phyloP scores from a whole-genome alignment of 2,888 invertebrate genomes.

The Pachycephus smyrnensis region DNA sequence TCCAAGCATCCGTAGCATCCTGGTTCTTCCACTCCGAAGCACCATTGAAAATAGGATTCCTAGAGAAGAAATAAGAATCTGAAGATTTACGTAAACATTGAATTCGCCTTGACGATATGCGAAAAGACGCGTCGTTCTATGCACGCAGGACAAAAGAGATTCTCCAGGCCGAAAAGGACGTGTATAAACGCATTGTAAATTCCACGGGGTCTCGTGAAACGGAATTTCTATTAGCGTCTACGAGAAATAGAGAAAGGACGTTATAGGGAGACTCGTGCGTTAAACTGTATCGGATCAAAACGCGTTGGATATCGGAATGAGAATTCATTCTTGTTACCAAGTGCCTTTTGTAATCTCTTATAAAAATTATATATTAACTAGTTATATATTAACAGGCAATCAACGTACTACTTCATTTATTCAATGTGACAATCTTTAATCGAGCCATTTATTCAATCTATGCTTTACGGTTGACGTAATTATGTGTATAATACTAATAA shows the following conservation, averaged over 20 bases:
- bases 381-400: background rate
- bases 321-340: background rate
- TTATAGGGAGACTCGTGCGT: background rate
- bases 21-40: conserved; percentile 94
- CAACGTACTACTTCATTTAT: background rate
- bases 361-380: background rate
- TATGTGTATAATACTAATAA: background rate
- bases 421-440: background rate
- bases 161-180: background rate
- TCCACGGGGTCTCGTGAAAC: background rate
- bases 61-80: conserved; percentile 57
- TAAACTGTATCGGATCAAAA: background rate
- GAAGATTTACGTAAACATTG: background rate
- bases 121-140: background rate
- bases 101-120: background rate
- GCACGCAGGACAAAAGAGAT: background rate
- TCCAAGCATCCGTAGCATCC: conserved; percentile 90
- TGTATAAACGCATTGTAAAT: background rate
- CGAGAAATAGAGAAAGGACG: background rate
- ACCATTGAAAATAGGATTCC: conserved; percentile 98
- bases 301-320: background rate
- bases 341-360: background rate
- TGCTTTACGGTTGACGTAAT: background rate
- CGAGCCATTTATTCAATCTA: background rate
- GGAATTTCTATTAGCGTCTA: background rate